Conservation (phyloP, 2,113 vertebrate genomes). For the Polyodon spathula region DNA sequence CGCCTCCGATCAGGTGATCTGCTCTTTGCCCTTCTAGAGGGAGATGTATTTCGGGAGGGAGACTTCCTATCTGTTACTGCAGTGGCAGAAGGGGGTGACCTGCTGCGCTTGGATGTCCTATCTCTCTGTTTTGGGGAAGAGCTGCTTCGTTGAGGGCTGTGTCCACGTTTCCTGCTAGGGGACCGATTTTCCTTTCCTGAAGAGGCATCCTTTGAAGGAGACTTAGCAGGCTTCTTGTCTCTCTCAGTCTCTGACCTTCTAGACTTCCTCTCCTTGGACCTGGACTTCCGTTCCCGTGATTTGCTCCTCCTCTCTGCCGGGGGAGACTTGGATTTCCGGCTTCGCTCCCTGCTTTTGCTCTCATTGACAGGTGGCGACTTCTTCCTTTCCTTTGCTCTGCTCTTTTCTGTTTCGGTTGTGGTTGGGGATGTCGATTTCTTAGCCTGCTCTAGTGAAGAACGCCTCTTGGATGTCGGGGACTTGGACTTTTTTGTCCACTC, state of each 20-base stretch:
- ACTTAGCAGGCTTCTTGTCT: slow-evolving; percentile 68
- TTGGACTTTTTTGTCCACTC: slow-evolving; percentile 59
- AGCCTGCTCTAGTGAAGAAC: slow-evolving; percentile 57
- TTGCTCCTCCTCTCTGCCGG: not conserved
- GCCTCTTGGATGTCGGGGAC: slow-evolving; percentile 55
- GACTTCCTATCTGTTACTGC: slow-evolving; percentile 45
- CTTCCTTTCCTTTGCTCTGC: slow-evolving; percentile 57
- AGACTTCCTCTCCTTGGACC: slow-evolving; percentile 66
- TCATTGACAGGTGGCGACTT: slow-evolving; percentile 59
- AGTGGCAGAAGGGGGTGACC: slow-evolving; percentile 51
- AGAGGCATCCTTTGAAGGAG: slow-evolving; percentile 70
- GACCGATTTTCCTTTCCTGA: slow-evolving; percentile 72
- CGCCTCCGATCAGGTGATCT: slow-evolving; percentile 63
- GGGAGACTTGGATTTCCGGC: slow-evolving; percentile 66
- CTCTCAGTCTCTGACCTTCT: slow-evolving; percentile 61
- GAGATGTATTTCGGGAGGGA: slow-evolving; percentile 58
- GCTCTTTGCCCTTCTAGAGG: slow-evolving; percentile 55
- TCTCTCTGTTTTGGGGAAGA: slow-evolving; percentile 60
- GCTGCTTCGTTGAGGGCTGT: slow-evolving; percentile 64
- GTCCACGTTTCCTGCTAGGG: slow-evolving; percentile 54
- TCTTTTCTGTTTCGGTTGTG: slow-evolving; percentile 43
- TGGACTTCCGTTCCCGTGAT: slow-evolving; percentile 58
- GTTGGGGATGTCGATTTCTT: slow-evolving; percentile 56
- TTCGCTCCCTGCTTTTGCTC: slow-evolving; percentile 60
- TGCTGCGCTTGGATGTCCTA: slow-evolving; percentile 48